Percentiles rank a stretch among this genome's conserved stretches.
Evolutionary conservation across 2,888 invertebrate species (phyloP).

Genomic region (Drosophila mimica): DNA sequence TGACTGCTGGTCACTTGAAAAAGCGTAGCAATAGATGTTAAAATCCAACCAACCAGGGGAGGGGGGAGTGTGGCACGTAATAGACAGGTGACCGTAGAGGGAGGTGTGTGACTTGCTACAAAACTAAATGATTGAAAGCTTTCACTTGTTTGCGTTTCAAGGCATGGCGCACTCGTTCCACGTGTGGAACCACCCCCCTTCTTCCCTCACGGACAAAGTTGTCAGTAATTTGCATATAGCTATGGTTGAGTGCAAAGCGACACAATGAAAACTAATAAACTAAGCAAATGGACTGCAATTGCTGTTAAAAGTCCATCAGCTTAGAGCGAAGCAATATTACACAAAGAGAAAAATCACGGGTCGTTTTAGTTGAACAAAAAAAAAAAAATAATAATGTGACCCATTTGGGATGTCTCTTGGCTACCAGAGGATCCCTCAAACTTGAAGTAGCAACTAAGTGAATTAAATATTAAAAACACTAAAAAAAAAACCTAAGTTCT

Average conservation of each 20-base stretch:
- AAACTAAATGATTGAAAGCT: slow-evolving; percentile 76
- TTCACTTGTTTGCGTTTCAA: slow-evolving; percentile 73
- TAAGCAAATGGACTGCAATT: slow-evolving; percentile 47
- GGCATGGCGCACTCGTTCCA: slow-evolving; percentile 41
- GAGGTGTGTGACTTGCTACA: slow-evolving; percentile 16
- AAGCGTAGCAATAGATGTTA: slow-evolving; percentile 26
- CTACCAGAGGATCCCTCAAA: not conserved
- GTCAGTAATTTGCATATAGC: slow-evolving; percentile 45
- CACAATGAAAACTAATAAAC: slow-evolving; percentile 58
- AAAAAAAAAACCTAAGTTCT: not conserved
- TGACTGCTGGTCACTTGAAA: slow-evolving; percentile 66
- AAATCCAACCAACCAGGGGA: slow-evolving; percentile 25
- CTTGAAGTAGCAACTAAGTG: not conserved
- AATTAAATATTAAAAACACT: not conserved
- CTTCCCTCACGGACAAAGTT: not conserved
- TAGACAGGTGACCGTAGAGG: slow-evolving; percentile 11
- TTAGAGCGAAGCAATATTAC: not conserved
- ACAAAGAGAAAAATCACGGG: not conserved
- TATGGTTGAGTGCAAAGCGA: slow-evolving; percentile 30
- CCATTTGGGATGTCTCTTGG: not conserved
- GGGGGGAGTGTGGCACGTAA: slow-evolving; percentile 2
- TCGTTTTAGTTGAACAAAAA: not conserved
- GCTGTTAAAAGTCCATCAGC: slow-evolving; percentile 1
- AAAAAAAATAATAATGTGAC: not conserved
- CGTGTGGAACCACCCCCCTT: not conserved